phyloP scores from a whole-genome alignment of 1,140 invertebrate species.

The Drosophila watanabei region DNA sequence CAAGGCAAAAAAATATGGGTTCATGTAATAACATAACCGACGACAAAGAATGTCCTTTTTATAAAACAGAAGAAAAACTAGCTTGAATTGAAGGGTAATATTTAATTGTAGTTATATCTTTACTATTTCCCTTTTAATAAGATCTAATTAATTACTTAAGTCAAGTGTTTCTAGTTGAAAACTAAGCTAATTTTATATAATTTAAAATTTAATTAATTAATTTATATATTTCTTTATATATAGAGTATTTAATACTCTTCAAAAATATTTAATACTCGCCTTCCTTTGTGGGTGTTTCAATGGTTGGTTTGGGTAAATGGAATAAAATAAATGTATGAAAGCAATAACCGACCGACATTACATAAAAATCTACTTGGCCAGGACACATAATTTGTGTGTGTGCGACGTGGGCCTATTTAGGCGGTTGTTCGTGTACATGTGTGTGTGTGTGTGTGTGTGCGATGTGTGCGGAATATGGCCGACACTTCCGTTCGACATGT shows the following conservation, averaged over 20 bases:
- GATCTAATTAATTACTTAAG: too few relatives aligned
- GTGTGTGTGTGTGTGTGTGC: slow-evolving; percentile 37
- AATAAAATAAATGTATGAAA: slow-evolving; percentile 83
- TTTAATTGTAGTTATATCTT: too few relatives aligned
- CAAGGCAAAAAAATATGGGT: too few relatives aligned
- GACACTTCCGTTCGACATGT: slow-evolving; percentile 84
- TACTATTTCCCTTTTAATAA: too few relatives aligned
- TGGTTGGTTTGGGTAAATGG: slow-evolving; percentile 63
- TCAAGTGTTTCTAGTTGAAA: too few relatives aligned
- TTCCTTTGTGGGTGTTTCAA: slow-evolving; percentile 10
- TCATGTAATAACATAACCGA: slow-evolving; percentile 10
- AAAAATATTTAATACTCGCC: slow-evolving; percentile 37
- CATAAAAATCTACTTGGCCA: slow-evolving; percentile 83
- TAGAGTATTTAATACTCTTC: slow-evolving; percentile 10
- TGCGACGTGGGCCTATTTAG: slow-evolving; percentile 76
- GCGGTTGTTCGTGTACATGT: slow-evolving; percentile 8
- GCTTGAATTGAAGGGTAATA: neutral
- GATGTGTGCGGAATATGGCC: slow-evolving; percentile 75
- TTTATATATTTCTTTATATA: neutral
- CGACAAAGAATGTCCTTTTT: slow-evolving; percentile 11
- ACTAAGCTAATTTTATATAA: fast-evolving
- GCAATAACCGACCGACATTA: slow-evolving; percentile 83
- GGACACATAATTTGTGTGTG: slow-evolving; percentile 70
- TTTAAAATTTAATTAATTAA: neutral
- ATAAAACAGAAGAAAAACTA: neutral